Conservation (phyloP, 2,797 vertebrate genomes). For the Esox lucius region DNA sequence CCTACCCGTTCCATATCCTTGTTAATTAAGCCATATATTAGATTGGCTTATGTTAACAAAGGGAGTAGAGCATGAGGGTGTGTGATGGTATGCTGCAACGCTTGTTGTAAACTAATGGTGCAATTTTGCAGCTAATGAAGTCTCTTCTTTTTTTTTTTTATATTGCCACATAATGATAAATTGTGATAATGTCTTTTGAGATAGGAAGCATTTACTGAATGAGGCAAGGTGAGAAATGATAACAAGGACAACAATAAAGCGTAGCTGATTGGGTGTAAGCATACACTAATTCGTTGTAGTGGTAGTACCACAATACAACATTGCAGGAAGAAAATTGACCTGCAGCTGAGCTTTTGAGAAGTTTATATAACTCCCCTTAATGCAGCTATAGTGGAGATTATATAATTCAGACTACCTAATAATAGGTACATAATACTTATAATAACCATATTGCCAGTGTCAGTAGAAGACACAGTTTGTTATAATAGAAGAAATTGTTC, state of each 20-base stretch:
- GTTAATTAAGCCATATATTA: constrained; percentile 57
- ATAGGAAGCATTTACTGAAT: constrained; percentile 44
- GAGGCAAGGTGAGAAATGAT: constrained; percentile 21
- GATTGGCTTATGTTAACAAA: constrained; percentile 44
- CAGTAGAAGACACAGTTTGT: not conserved
- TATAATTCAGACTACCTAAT: not conserved
- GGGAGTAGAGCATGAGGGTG: constrained; percentile 18
- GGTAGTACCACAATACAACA: constrained; percentile 26
- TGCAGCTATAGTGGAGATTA: not conserved
- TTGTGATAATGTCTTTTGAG: constrained; percentile 30
- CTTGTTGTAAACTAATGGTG: not conserved
- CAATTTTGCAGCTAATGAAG: constrained; percentile 35
- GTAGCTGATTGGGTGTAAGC: constrained; percentile 20
- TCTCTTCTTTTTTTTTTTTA: constrained; percentile 26
- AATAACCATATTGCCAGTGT: not conserved
- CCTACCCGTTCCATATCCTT: constrained; percentile 43
- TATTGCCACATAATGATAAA: constrained; percentile 47
- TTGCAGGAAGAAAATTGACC: constrained; percentile 19
- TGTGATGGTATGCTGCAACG: constrained; percentile 42
- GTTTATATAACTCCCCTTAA: constrained; percentile 39
- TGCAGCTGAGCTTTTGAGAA: constrained; percentile 18
- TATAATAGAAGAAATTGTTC: not conserved
- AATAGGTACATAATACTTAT: not conserved
- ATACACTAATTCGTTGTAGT: constrained; percentile 33
- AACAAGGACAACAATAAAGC: constrained; percentile 34